phyloP scores from a whole-genome alignment of 1,140 invertebrate genomes.

The Stegodyphus mimosarum region DNA sequence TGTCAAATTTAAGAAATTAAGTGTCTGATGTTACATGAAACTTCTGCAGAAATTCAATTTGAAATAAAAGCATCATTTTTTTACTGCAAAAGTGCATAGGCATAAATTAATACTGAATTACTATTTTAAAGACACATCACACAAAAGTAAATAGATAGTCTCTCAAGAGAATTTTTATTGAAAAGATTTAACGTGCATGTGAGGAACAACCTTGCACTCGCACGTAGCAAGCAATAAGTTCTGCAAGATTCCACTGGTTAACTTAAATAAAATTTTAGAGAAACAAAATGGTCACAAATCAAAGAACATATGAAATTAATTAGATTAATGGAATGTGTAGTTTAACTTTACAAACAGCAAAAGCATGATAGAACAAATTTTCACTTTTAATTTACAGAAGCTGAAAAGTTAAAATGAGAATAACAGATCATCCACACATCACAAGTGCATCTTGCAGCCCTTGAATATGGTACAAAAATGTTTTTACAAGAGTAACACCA shows the following conservation, averaged over 20 bases:
- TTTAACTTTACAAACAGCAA: slow-evolving; percentile 44
- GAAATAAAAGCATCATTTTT: too few species aligned
- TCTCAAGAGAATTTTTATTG: slow-evolving; percentile 42
- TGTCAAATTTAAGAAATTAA: too few species aligned
- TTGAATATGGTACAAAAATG: slow-evolving; percentile 55
- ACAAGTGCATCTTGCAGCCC: slow-evolving; percentile 36
- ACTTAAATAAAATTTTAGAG: not conserved
- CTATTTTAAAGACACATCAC: not conserved
- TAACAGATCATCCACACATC: slow-evolving; percentile 2
- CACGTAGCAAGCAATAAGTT: slow-evolving; percentile 41
- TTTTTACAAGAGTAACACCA: slow-evolving; percentile 52
- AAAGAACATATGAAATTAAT: slow-evolving; percentile 10
- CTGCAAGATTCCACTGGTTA: slow-evolving; percentile 46
- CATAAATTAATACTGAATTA: not conserved
- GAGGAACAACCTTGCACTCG: slow-evolving; percentile 52
- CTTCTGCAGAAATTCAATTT: too few species aligned
- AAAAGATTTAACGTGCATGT: slow-evolving; percentile 54
- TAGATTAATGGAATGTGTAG: slow-evolving; percentile 46
- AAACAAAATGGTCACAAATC: slow-evolving; percentile 26
- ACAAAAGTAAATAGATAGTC: slow-evolving; percentile 7
- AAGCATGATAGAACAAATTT: slow-evolving; percentile 22
- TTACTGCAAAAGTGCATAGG: not conserved
- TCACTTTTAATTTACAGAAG: slow-evolving; percentile 21
- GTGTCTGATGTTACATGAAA: too few species aligned
- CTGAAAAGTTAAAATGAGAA: not conserved